Conservation (phyloP, 2,797 vertebrate species). For the Novumbra hubbsi region DNA sequence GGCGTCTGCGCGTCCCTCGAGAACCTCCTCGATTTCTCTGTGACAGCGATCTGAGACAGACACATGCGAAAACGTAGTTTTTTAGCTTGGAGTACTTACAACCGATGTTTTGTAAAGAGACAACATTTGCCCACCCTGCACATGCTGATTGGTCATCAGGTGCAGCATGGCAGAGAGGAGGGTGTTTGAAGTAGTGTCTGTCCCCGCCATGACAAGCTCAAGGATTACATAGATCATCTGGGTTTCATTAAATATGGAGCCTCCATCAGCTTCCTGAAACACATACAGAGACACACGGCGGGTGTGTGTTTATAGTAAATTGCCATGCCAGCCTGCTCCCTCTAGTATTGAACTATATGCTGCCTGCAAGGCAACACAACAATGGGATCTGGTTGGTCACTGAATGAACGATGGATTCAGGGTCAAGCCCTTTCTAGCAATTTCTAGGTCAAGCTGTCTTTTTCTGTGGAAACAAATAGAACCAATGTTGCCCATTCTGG, state of each 20-base stretch:
- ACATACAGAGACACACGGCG: background rate
- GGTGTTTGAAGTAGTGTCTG: constrained; percentile 40
- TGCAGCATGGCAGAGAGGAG: constrained; percentile 36
- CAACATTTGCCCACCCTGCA: constrained; percentile 11
- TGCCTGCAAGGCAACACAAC: background rate
- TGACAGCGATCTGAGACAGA: constrained; percentile 4
- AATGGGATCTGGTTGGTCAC: background rate
- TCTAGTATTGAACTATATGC: background rate
- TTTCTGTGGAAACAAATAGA: no score
- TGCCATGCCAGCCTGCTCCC: background rate
- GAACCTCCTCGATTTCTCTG: background rate
- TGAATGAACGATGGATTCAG: background rate
- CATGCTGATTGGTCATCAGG: constrained; percentile 33
- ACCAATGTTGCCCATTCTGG: background rate
- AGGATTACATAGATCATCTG: constrained; percentile 34
- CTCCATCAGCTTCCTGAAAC: constrained; percentile 9
- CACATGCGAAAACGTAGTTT: background rate
- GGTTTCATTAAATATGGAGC: constrained; percentile 35
- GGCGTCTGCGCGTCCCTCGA: constrained; percentile 4
- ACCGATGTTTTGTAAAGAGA: background rate
- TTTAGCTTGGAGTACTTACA: background rate
- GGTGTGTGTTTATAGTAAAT: background rate
- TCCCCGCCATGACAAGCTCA: constrained; percentile 38
- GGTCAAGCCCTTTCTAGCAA: no score
- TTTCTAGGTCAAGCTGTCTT: no score